Base-by-base conservation (phyloP, 2,113 vertebrate genomes). In the Sinocyclocheilus anophthalmus region DNA sequence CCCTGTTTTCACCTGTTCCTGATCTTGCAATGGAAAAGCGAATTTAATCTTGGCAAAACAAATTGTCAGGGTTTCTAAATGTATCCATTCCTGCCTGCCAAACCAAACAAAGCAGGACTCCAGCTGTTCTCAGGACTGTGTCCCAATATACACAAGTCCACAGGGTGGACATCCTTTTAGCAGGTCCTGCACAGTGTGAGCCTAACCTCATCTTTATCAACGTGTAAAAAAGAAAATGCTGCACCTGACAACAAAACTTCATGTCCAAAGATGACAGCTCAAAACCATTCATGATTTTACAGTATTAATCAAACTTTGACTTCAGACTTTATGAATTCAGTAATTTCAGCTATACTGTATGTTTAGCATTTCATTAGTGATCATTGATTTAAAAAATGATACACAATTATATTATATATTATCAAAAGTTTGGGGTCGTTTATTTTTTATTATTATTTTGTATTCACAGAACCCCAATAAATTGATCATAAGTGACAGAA, bases 41-140 rank as follows among this genome's bases (percentile, higher is more conserved):
- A 30, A 70, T 83, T 83, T 83, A 33, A 70, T 70, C 24, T 37
- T 13, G 18, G 53, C 45, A 83, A 83, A 22, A 70, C 16, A 70
- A 83, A 70, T 69, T 45, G 45, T 70, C 42, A 53, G 45, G 14
- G 18, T 70, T 83, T 83, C 65, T 37, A 83, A 83, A 83, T 24
- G 59, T 65, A 26, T 65, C 79, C 14, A 67, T 37, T 53, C 45
- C 65, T 69, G 24, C 26, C 45, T 2, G 26, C 61, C 63, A 53
- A 70, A 22, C 65, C 45, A 70, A 70, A 83, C 45, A 70, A 48
- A 70, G 5, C 45, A n/a, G 63, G 30, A 83, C 65, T 55, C 81
- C 81, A 70, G 81, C 81, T 83, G 81, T 83, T 50, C 45, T 69
- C 45, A 30, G 63, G 9, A 83, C 37, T 20, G 5, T 3, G 42